These are phyloP conservation scores for Centropus unirufus DNA, from an alignment of 2,113 vertebrate genomes.

Conservation along the genomic window DNA sequence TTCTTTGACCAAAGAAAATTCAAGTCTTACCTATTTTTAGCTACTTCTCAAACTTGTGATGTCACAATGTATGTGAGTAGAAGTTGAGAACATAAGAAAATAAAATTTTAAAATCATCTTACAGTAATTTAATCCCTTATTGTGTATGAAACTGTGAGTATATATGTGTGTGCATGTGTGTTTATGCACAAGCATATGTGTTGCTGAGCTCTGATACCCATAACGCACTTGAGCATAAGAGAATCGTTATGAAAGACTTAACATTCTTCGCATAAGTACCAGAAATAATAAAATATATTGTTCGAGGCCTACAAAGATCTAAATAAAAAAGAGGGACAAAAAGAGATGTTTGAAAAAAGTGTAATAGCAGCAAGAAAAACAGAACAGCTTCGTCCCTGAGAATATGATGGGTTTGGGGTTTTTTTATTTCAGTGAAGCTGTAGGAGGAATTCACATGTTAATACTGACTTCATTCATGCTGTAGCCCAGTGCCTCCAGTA, in stretches of 20 bases:
- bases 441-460: constrained; percentile 3
- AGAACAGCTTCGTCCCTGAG: neutral
- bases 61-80: neutral
- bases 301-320: neutral
- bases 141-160: neutral
- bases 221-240: neutral
- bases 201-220: neutral
- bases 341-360: neutral
- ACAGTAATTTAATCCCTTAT: neutral
- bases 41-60: neutral
- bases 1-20: neutral
- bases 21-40: neutral
- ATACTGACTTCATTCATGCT: neutral
- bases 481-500: neutral
- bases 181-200: neutral
- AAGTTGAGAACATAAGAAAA: neutral
- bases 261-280: neutral
- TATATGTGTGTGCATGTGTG: neutral
- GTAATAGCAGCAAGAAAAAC: neutral
- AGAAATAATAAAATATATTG: neutral
- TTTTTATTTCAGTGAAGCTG: neutral
- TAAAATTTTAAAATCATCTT: neutral
- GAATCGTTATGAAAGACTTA: neutral
- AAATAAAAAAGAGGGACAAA: neutral
- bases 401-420: neutral